Conservation (phyloP, 2,888 invertebrate genomes). For the Philereme transversata region DNA sequence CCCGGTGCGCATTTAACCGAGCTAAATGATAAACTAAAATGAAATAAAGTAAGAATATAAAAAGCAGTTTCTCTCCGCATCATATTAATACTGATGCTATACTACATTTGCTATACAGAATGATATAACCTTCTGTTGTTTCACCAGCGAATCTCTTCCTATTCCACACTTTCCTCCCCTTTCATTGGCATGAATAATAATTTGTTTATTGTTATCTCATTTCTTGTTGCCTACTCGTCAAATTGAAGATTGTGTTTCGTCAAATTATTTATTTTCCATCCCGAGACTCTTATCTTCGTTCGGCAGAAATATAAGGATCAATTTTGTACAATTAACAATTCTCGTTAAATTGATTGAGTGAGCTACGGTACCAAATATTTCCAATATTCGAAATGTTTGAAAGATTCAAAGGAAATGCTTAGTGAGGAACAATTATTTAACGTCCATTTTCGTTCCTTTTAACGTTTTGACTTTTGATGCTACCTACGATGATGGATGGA, state of each 20-base stretch:
- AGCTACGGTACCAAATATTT: slow-evolving; percentile 7
- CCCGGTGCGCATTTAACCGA: slow-evolving; percentile 15
- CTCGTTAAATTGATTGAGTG: slow-evolving; percentile 20
- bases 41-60: slow-evolving; percentile 29
- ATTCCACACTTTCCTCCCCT: slow-evolving; percentile 46
- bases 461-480: slow-evolving; percentile 10
- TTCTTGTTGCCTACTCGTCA: slow-evolving; percentile 52
- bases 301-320: slow-evolving; percentile 31
- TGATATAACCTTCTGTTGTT: slow-evolving; percentile 52
- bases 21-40: slow-evolving; percentile 28
- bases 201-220: slow-evolving; percentile 67
- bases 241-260: slow-evolving; percentile 49
- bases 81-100: slow-evolving; percentile 30
- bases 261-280: slow-evolving; percentile 54
- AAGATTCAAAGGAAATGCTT: slow-evolving; percentile 8
- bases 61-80: slow-evolving; percentile 24
- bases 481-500: slow-evolving; percentile 7
- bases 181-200: slow-evolving; percentile 63
- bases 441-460: slow-evolving; percentile 7
- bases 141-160: slow-evolving; percentile 54
- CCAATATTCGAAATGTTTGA: slow-evolving; percentile 7
- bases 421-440: slow-evolving; percentile 4
- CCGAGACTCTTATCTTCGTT: slow-evolving; percentile 19
- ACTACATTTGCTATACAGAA: slow-evolving; percentile 46
- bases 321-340: slow-evolving; percentile 29